Evolutionary conservation across 2,888 invertebrate species (phyloP).

Genomic region (Lasioglossum pauxillum): DNA sequence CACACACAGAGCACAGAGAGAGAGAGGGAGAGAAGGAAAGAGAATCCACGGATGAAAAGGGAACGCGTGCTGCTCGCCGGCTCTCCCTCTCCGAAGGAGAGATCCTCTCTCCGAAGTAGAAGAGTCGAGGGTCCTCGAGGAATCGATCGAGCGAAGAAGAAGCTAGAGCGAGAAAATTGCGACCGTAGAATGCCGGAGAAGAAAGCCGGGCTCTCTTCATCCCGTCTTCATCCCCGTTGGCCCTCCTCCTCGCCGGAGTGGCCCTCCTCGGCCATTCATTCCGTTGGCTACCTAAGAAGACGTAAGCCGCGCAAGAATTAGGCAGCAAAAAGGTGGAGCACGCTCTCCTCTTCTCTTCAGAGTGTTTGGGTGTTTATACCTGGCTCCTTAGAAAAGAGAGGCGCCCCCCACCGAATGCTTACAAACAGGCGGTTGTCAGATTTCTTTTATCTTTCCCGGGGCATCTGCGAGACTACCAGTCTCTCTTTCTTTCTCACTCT

Average conservation of each 20-base stretch:
- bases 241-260: neutral
- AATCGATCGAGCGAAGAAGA: conserved; percentile 57
- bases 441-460: conserved; percentile 82
- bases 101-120: neutral
- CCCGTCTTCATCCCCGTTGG: conserved; percentile 4
- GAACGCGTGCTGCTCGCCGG: neutral
- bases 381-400: conserved; percentile 74
- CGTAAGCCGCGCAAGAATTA: conserved; percentile 73
- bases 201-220: conserved; percentile 14
- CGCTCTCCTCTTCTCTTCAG: conserved; percentile 47
- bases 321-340: conserved; percentile 74
- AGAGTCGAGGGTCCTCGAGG: conserved; percentile 51
- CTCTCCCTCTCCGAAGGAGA: conserved; percentile 21
- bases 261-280: conserved; percentile 45
- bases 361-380: conserved; percentile 81
- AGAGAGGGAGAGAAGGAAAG: neutral
- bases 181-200: conserved; percentile 42
- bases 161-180: conserved; percentile 51
- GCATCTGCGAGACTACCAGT: conserved; percentile 76
- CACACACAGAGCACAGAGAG: neutral
- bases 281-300: conserved; percentile 58
- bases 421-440: conserved; percentile 83
- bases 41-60: neutral
- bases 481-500: conserved; percentile 34
- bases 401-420: conserved; percentile 72